Evolutionary conservation across 1,140 invertebrate species (phyloP), one percentile per base, ranked within the genome.

Genomic region (Zaprionus gabonicus): DNA sequence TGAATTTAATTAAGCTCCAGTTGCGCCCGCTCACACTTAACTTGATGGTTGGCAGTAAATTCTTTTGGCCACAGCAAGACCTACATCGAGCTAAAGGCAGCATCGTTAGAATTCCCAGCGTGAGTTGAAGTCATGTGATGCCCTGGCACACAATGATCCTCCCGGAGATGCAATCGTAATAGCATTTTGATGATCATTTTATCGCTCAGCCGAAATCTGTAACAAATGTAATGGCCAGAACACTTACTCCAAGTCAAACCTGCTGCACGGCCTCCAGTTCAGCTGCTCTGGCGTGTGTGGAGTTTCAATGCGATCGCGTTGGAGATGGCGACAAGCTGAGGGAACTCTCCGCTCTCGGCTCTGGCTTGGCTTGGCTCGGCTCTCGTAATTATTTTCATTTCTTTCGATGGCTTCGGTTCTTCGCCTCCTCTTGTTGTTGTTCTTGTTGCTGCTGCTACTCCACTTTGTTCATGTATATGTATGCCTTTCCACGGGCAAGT

Each of bases 121-220:
- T 58, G 71, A 7, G 49, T 17, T 17, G 15, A 51, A 12, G 20
- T 51, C 20, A 66, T 66, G 41, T 69, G 59, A 49, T 66, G 63
- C 4, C 27, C 36, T 17, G 3, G 3, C 20, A 57, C 15, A 57
- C 5, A 12, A 57, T 66, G 55, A 65, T 73, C 46, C 51, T 64
- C 56, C 49, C 20, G 44, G 17, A 57, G 64, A 72, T 76, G 59
- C 49, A 72, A 86, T 83, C 62, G 81, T 88, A 75, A 78, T 88
- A 71, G 76, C 69, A 72, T 75, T 83, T 88, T 88, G 83, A 83
- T 83, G 71, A 83, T 88, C 78, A 63, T 60, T 66, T 87, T 88
- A 88, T 88, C 84, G 53, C 69, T 84, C 59, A 79, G 64, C 81
- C 81, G 85, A 90, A 90, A 88, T 88, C 84, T 88, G 78, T 81